These are phyloP conservation scores for Lasius fuliginosus DNA, from an alignment of 2,888 invertebrate genomes.

Conservation along the genomic window DNA sequence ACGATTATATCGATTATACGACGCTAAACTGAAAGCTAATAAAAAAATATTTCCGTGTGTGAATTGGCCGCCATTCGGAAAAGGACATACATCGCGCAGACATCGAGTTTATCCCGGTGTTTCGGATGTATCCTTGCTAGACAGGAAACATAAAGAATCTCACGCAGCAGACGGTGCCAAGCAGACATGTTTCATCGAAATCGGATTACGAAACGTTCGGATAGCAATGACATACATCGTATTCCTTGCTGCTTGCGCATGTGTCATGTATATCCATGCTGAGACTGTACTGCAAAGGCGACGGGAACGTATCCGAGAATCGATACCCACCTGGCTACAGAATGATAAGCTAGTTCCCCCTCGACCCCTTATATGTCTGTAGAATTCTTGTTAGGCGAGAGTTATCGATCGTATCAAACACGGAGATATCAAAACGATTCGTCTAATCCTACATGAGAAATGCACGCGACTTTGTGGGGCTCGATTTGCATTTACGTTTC, in stretches of 20 bases:
- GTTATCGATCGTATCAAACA: not conserved
- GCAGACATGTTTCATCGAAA: slow-evolving; percentile 63
- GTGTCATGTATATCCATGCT: slow-evolving; percentile 25
- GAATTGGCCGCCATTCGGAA: not conserved
- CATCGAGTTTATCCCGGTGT: slow-evolving; percentile 16
- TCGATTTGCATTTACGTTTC: not conserved
- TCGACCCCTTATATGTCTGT: not conserved
- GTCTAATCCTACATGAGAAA: not conserved
- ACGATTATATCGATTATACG: not conserved
- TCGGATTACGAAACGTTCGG: slow-evolving; percentile 64
- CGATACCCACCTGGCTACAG: slow-evolving; percentile 40
- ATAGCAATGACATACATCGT: slow-evolving; percentile 59
- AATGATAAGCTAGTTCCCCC: not conserved
- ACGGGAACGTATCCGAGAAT: slow-evolving; percentile 46
- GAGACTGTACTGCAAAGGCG: slow-evolving; percentile 41
- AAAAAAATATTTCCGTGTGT: not conserved
- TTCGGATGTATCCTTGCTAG: slow-evolving; percentile 32
- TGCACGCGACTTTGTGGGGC: not conserved
- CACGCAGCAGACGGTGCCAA: slow-evolving; percentile 36
- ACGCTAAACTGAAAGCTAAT: not conserved
- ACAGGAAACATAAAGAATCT: slow-evolving; percentile 29
- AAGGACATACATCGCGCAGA: not conserved
- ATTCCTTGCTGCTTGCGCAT: slow-evolving; percentile 33
- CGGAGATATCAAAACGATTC: slow-evolving; percentile 6
- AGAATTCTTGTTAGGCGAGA: slow-evolving; percentile 26